A percentile compares a stretch with the other conserved stretches of the same genome.
Evolutionary conservation across 2,113 vertebrate species (phyloP).

Genomic region (Noctilio leporinus): DNA sequence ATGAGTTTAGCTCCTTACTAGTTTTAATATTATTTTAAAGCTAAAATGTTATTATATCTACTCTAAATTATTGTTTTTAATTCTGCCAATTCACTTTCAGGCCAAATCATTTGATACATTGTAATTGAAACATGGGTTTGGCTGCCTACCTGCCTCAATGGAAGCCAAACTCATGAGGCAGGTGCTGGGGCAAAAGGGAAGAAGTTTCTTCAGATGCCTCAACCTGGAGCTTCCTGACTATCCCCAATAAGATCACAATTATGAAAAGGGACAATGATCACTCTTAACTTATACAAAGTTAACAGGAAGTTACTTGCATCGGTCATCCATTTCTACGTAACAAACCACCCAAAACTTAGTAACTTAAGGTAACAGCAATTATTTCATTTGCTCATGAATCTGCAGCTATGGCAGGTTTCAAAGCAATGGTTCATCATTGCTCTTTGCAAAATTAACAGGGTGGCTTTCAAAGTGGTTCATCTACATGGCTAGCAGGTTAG

Average conservation of each 20-base stretch:
- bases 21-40: not conserved
- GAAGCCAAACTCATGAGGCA: too few relatives aligned
- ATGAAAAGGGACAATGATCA: not conserved
- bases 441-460: not conserved
- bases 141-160: too few relatives aligned
- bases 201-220: too few relatives aligned
- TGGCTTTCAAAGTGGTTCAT: not conserved
- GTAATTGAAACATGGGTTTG: too few relatives aligned
- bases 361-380: not conserved
- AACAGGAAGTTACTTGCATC: not conserved
- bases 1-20: not conserved
- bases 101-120: not conserved
- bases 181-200: too few relatives aligned
- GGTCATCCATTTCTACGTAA: not conserved
- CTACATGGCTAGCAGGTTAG: not conserved
- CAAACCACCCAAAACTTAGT: not conserved
- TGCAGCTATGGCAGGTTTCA: not conserved
- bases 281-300: not conserved
- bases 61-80: not conserved
- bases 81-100: not conserved
- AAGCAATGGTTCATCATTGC: not conserved
- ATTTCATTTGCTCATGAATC: not conserved
- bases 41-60: not conserved
- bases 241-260: not conserved
- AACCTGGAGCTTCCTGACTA: too few relatives aligned